Percentiles rank a stretch among this genome's conserved stretches.
Evolutionary conservation across 2,113 vertebrate species (phyloP).

Genomic region (Aphelocoma coerulescens): DNA sequence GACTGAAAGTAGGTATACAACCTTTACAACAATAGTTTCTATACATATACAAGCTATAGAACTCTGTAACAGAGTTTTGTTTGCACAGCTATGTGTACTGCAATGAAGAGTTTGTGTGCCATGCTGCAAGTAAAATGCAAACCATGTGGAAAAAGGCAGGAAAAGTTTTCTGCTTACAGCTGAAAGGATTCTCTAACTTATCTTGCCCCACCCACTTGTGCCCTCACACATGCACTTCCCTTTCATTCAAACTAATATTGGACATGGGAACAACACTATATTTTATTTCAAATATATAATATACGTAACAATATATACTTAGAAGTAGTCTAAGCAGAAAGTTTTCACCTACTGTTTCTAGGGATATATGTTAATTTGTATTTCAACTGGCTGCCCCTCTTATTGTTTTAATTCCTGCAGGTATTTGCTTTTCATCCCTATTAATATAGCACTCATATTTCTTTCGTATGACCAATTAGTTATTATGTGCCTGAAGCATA

Average conservation of each 20-base stretch:
- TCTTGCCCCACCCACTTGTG: background rate
- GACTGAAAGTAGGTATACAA: background rate
- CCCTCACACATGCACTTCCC: background rate
- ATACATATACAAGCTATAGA: accelerated
- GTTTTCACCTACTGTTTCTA: background rate
- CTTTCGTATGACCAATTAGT: background rate
- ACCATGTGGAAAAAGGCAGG: background rate
- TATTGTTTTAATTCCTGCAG: background rate
- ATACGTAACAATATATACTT: background rate
- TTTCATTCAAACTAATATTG: background rate
- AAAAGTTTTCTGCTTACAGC: background rate
- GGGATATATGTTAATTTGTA: background rate
- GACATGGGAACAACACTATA: background rate
- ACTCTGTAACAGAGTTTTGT: background rate
- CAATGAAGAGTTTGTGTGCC: background rate
- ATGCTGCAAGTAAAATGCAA: background rate
- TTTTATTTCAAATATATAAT: background rate
- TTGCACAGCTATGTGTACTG: background rate
- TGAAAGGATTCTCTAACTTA: background rate
- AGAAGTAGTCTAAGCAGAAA: background rate
- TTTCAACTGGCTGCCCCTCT: background rate
- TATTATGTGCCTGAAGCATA: background rate
- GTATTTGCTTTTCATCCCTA: background rate
- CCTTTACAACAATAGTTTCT: background rate
- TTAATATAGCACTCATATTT: background rate